Evolutionary conservation across 2,888 invertebrate species (phyloP).

Genomic region (Diplolepis rosae): DNA sequence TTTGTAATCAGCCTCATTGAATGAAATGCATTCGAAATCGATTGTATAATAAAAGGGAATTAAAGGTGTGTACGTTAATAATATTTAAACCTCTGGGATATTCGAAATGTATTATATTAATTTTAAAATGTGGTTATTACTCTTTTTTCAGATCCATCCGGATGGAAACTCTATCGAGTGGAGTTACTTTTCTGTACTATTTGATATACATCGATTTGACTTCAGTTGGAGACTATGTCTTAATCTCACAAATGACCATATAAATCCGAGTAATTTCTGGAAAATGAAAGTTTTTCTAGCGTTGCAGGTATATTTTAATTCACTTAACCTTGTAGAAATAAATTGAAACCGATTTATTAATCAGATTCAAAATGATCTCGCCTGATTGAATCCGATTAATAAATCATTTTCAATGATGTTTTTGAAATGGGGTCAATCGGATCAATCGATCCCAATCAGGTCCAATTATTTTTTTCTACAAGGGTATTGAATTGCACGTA

Average conservation of each 20-base stretch:
- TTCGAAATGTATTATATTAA: slow-evolving; percentile 8
- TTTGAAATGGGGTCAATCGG: too few species aligned
- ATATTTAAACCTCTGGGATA: slow-evolving; percentile 7
- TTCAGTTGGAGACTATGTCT: slow-evolving; percentile 31
- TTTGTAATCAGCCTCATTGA: slow-evolving; percentile 49
- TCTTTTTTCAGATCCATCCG: slow-evolving; percentile 8
- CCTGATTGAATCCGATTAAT: too few species aligned
- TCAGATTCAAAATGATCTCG: too few species aligned
- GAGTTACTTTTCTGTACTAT: slow-evolving; percentile 25
- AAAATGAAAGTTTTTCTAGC: slow-evolving; percentile 34
- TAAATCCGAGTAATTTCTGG: slow-evolving; percentile 6
- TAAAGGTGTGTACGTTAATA: slow-evolving; percentile 38
- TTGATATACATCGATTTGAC: not conserved
- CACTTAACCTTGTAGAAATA: too few species aligned
- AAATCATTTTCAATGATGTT: too few species aligned
- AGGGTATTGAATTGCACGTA: too few species aligned
- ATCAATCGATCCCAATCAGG: too few species aligned
- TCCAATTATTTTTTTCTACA: too few species aligned
- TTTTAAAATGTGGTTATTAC: not conserved
- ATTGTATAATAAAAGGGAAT: slow-evolving; percentile 34
- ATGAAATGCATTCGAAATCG: slow-evolving; percentile 50
- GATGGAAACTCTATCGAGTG: slow-evolving; percentile 8
- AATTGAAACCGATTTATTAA: too few species aligned
- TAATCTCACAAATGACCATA: slow-evolving; percentile 23
- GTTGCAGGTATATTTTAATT: slow-evolving; percentile 10